Percentiles rank a stretch among this genome's conserved stretches.
These are phyloP conservation scores for Dicerorhinus sumatrensis DNA, from an alignment of 2,113 vertebrate species.

Conservation along the genomic window DNA sequence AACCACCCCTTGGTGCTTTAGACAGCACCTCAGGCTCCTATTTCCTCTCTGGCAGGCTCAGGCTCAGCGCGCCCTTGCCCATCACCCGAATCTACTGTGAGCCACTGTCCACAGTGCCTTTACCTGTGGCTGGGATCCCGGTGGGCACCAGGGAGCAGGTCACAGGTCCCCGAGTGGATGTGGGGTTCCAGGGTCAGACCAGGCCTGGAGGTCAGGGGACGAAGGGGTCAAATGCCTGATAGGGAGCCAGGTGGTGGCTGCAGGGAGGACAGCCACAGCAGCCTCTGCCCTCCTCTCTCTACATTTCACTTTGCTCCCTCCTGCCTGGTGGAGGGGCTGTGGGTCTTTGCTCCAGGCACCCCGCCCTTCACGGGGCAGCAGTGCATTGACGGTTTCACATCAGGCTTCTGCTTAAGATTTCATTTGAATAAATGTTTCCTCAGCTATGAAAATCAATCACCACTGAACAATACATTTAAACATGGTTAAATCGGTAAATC, in stretches of 20 bases:
- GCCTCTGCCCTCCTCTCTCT: no score
- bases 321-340: background rate
- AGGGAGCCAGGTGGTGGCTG: background rate
- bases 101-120: background rate
- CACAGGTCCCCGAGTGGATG: no score
- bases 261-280: background rate
- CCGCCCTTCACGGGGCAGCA: background rate
- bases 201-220: background rate
- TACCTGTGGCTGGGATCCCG: no score
- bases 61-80: background rate
- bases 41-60: background rate
- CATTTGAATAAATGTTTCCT: background rate
- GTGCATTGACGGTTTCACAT: background rate
- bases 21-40: background rate
- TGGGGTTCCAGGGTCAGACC: background rate
- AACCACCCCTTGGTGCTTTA: background rate
- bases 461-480: background rate
- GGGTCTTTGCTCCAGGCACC: fast-evolving
- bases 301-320: background rate
- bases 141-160: background rate
- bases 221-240: background rate
- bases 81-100: background rate
- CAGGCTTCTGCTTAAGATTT: background rate
- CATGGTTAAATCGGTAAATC: background rate
- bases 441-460: background rate